Conservation (phyloP, 53 echinoderm and acorn worm species). For the Crossaster papposus region DNA sequence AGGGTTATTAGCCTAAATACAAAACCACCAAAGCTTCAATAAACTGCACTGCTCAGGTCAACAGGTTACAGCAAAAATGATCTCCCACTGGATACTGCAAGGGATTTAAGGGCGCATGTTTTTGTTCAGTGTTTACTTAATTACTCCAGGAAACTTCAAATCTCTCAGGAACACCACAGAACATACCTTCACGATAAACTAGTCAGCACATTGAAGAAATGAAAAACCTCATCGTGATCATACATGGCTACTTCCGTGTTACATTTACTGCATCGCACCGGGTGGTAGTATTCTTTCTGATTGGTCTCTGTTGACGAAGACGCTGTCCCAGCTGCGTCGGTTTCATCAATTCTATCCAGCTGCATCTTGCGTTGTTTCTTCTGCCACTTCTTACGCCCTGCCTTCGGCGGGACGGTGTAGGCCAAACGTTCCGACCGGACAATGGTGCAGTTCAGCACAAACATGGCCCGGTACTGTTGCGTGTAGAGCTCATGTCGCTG, state of each 20-base stretch:
- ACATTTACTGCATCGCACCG: conserved; percentile 87
- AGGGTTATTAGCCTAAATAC: no score
- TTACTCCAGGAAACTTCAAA: not conserved
- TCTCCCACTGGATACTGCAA: not conserved
- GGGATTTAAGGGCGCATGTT: not conserved
- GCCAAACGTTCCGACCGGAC: conserved; percentile 73
- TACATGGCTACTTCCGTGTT: conserved; percentile 94
- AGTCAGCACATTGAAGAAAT: conserved; percentile 93
- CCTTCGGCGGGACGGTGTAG: conserved; percentile 72
- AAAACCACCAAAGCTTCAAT: not conserved
- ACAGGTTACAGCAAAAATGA: not conserved
- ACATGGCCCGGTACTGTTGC: conserved; percentile 95
- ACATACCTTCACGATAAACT: conserved; percentile 72
- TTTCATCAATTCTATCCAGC: conserved; percentile 37
- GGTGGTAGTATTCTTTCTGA: conserved; percentile 79
- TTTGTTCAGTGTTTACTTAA: not conserved
- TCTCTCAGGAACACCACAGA: not conserved
- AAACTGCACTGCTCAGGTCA: not conserved
- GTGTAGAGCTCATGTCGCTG: conserved; percentile 93
- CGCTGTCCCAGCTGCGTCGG: not conserved
- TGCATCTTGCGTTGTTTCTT: conserved; percentile 54
- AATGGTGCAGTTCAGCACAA: conserved; percentile 93
- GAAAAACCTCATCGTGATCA: conserved; percentile 90
- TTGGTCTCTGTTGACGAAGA: not conserved
- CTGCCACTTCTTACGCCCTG: conserved; percentile 60